These are phyloP conservation scores for Corythornis vintsioides DNA, from an alignment of 2,113 vertebrate species.

Conservation along the genomic window DNA sequence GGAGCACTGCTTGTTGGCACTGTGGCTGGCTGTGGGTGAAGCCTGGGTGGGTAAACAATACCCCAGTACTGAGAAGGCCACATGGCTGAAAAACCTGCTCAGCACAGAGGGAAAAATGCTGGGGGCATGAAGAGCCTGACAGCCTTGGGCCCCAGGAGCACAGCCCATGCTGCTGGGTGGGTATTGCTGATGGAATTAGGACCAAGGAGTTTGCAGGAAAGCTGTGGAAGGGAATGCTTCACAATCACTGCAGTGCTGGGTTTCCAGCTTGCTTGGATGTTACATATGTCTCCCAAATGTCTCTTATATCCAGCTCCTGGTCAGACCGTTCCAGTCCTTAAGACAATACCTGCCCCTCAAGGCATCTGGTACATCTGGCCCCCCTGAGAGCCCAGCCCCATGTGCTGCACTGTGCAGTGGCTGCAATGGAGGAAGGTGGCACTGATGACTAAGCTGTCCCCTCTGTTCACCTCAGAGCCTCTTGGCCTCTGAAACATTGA, in stretches of 20 bases:
- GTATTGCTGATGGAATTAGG: neutral
- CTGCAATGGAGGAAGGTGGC: neutral
- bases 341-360: neutral
- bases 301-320: neutral
- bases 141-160: neutral
- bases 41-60: neutral
- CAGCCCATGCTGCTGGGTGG: neutral
- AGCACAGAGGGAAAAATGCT: fast-evolving
- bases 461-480: neutral
- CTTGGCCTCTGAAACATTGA: neutral
- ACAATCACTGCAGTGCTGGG: neutral
- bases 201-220: neutral
- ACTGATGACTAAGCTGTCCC: neutral
- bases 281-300: neutral
- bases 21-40: neutral
- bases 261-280: neutral
- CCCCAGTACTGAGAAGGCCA: neutral
- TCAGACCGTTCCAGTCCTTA: neutral
- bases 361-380: neutral
- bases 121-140: neutral
- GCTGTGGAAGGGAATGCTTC: neutral
- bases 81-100: neutral
- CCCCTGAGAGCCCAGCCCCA: neutral
- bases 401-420: neutral
- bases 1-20: neutral